Evolutionary conservation across 64 coral and sea anemone genomes (phyloP).

Genomic region (Exaiptasia diaphana): DNA sequence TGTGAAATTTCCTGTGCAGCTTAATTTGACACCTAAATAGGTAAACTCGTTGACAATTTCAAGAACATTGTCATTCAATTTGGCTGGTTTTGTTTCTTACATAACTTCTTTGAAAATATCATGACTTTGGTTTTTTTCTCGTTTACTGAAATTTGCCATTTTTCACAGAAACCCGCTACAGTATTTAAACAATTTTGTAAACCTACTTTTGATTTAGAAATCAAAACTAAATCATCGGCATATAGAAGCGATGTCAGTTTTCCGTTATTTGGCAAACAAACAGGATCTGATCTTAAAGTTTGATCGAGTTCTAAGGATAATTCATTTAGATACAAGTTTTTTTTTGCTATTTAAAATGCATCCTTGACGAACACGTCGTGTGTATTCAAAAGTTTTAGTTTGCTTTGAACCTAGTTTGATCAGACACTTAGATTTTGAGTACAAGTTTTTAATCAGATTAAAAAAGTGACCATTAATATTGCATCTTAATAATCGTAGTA

Average conservation of each 20-base stretch:
- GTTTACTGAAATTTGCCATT: slow-evolving; percentile 5
- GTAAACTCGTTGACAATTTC: slow-evolving; percentile 36
- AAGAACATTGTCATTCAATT: slow-evolving; percentile 6
- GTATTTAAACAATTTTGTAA: slow-evolving; percentile 1
- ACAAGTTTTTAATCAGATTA: background rate
- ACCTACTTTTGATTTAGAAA: background rate
- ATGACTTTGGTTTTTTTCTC: slow-evolving; percentile 15
- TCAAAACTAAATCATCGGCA: background rate
- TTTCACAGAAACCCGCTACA: background rate
- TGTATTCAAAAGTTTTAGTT: background rate
- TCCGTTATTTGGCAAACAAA: background rate
- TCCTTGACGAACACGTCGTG: slow-evolving; percentile 8
- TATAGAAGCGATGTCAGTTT: background rate
- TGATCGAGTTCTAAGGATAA: too few relatives aligned
- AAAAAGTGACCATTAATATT: background rate
- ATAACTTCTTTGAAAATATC: slow-evolving; percentile 6
- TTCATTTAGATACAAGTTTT: too few relatives aligned
- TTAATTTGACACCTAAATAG: slow-evolving; percentile 19
- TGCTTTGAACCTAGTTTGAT: background rate
- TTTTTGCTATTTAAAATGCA: background rate
- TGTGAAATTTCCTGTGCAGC: slow-evolving; percentile 25
- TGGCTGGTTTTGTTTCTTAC: background rate
- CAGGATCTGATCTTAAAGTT: background rate
- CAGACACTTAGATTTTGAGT: background rate
- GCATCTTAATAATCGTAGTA: background rate